Evolutionary conservation across 2,113 vertebrate species (phyloP).

Genomic region (Lichenostomus cassidix): DNA sequence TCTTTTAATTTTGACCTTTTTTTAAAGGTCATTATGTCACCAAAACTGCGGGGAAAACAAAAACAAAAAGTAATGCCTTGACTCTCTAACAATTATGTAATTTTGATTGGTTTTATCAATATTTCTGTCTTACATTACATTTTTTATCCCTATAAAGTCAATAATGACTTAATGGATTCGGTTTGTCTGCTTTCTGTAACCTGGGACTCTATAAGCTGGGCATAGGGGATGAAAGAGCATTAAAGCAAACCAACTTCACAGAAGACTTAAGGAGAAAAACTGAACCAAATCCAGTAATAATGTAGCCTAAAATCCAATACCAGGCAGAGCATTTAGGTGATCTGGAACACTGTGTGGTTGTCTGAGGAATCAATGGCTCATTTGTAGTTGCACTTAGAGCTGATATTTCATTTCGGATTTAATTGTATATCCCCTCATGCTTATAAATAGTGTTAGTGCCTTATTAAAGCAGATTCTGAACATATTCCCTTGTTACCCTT

Average conservation of each 20-base stretch:
- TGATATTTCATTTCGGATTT: conserved; percentile 17
- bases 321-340: not conserved
- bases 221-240: not conserved
- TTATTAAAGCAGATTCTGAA: conserved; percentile 19
- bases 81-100: not conserved
- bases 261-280: not conserved
- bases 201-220: fast-evolving
- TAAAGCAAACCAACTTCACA: not conserved
- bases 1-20: not conserved
- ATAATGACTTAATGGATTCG: not conserved
- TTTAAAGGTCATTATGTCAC: not conserved
- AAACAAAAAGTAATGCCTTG: too few relatives aligned
- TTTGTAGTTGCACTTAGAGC: not conserved
- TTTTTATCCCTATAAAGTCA: not conserved
- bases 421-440: not conserved
- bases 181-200: not conserved
- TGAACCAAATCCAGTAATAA: not conserved
- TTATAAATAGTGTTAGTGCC: conserved; percentile 8
- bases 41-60: too few relatives aligned
- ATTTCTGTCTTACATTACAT: not conserved
- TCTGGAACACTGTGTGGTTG: not conserved
- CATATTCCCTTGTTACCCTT: not conserved
- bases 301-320: not conserved
- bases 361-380: conserved; percentile 8
- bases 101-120: not conserved